A percentile compares a stretch with the other conserved stretches of the same genome.
phyloP scores from a whole-genome alignment of 2,888 invertebrate species.

The Xestoiulus laeticollis region DNA sequence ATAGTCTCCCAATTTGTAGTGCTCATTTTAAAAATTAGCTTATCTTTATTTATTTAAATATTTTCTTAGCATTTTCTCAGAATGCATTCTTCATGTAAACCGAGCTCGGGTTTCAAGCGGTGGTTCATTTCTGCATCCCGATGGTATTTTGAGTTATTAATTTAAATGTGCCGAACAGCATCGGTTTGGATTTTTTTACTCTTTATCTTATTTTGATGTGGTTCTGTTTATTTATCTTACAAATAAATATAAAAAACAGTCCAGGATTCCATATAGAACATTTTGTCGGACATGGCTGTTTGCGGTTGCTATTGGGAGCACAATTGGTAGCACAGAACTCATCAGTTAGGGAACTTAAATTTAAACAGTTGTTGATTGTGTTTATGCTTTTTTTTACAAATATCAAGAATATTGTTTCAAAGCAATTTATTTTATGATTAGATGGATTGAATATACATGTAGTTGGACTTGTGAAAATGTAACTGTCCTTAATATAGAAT shows the following conservation, averaged over 20 bases:
- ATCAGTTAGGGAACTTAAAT: background rate
- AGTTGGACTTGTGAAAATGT: background rate
- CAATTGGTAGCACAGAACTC: background rate
- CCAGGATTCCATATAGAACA: background rate
- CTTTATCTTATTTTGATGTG: background rate
- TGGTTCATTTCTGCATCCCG: background rate
- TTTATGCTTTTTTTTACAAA: too few species aligned
- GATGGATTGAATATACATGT: background rate
- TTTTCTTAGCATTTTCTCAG: background rate
- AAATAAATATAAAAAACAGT: background rate
- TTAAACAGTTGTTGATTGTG: too few species aligned
- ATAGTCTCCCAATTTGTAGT: background rate
- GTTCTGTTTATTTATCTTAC: background rate
- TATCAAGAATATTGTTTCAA: background rate
- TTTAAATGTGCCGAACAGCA: background rate
- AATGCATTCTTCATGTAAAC: background rate
- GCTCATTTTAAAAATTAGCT: background rate
- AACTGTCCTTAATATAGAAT: background rate
- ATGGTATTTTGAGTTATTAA: background rate
- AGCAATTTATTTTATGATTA: background rate
- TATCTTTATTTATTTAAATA: background rate
- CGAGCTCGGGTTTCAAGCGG: background rate
- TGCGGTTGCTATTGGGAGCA: conserved; percentile 1
- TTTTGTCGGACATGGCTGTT: background rate
- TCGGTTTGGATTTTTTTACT: background rate